Base-by-base conservation (phyloP, 2,113 vertebrate genomes). In the Columbina picui region DNA sequence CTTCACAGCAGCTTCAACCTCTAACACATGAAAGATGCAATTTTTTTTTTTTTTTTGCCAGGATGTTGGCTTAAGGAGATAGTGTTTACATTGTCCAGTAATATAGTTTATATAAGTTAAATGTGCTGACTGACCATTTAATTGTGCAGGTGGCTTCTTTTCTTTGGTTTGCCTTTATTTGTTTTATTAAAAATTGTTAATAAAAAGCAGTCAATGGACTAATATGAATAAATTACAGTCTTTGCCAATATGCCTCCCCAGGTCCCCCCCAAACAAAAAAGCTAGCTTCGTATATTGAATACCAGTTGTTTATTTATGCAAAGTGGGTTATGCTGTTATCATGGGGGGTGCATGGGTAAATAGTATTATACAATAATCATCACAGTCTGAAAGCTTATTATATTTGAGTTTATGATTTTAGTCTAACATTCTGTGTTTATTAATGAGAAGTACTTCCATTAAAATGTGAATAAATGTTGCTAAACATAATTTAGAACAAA, bases 121-220 rank as follows among this genome's bases (percentile, higher is more conserved):
- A 87, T 75, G 67, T 89, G 69, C 87, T 80, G 87, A 89, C 84
- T 79, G 61, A 64, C 89, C 84, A 45, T 87, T 87, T 94, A 78
- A 56, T 64, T 70, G 55, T 87, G 71, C 84, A 94, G 73, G 68
- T 94, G 84, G 69, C 39, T 89, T 14, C 78, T 76, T 88, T 84
- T 65, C 61, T 95, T 89, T 84, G 25, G 30, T 61, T 81, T 65
- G 39, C 45, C 36, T 93, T 67, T 90, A 16, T 92, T 92, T 90
- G 52, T 60, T 75, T 95, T 94, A 34, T 82, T 87, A 89, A 71
- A 89, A 89, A 91, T 63, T 64, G 49, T 94, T 88, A 77, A 56
- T 57, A 82, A 94, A 95, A 89, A 76, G 49, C n/a, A 53, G 57
- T 71, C 91, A 91, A 91, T 87, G 49, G 81, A 87, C 45, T 67